Percentiles rank a stretch among this genome's conserved stretches.
Conservation (phyloP, 2,888 invertebrate species). For the Tuberolachnus salignus region DNA sequence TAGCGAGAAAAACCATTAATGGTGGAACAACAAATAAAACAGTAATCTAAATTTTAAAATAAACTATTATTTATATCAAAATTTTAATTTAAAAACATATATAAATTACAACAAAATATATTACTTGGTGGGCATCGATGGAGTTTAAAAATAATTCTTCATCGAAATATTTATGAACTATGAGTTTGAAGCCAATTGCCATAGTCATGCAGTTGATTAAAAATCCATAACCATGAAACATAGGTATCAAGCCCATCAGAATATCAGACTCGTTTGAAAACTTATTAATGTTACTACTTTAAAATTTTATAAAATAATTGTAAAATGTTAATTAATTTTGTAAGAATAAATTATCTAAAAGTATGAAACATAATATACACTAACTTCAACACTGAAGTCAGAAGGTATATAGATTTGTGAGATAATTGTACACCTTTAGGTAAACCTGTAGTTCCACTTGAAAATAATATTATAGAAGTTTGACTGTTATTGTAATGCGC, state of each 20-base stretch:
- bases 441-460: constrained; percentile 84
- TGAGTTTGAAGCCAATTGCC: constrained; percentile 68
- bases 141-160: constrained; percentile 71
- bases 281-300: not conserved
- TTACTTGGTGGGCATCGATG: constrained; percentile 68
- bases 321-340: not conserved
- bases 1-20: constrained; percentile 74
- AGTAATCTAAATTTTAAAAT: constrained; percentile 60
- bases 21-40: constrained; percentile 78
- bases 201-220: constrained; percentile 69
- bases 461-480: constrained; percentile 73
- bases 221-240: constrained; percentile 82
- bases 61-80: not conserved
- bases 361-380: too few relatives aligned
- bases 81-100: not conserved
- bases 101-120: not conserved
- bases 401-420: constrained; percentile 62
- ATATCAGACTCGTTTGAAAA: not conserved
- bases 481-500: constrained; percentile 44
- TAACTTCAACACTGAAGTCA: constrained; percentile 41
- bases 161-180: constrained; percentile 76
- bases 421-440: constrained; percentile 78
- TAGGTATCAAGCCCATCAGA: constrained; percentile 72
- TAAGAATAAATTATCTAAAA: not conserved
- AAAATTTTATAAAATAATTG: not conserved